Evolutionary conservation across 1,140 invertebrate species (phyloP), one percentile per base, ranked within the genome.

Genomic region (Wiebesia pumilae): DNA sequence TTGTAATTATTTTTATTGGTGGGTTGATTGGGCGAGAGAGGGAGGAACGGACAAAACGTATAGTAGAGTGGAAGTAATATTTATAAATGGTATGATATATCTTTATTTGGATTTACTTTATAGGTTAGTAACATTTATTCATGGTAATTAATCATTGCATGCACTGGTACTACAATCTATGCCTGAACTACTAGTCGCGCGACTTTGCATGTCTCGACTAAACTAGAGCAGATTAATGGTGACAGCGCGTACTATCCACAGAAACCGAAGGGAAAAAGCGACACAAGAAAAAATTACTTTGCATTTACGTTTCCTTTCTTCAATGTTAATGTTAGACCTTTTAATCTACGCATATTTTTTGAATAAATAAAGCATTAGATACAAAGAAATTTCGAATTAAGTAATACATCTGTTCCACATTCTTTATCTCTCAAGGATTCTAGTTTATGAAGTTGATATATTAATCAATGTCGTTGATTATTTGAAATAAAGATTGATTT

Each of bases 71-170:
- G 16, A 79, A 35, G 38, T 83, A 65, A 87, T 81, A 84, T 84
- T 84, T 84, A 84, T 84, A 81, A 51, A 84, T 24, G 54, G 51
- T 27, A 47, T 84, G 77, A 87, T 87, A 81, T 87, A 87, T 87
- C 75, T 87, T 84, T 87, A 87, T 87, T 87, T 81, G 77, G 81
- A 87, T 87, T 84, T 81, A 84, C 78, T 87, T 69, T 67, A 47
- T 19, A 62, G 67, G 81, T 75, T 75, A 38, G 78, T 83, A 75
- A 62, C 78, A 84, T 84, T 87, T 84, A 87, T 84, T 87, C 51
- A 54, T 40, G 33, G 78, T 87, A 84, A 87, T 87, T 84, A 87
- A 87, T 87, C 86, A 87, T 87, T 43, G 1, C 43, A 38, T 24
- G 27, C 40, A 43, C 12, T 27, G 30, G 14, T 38, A 30, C 62